Conservation (phyloP, 92 coral and sea anemone species). For the Zoanthus sociatus region DNA sequence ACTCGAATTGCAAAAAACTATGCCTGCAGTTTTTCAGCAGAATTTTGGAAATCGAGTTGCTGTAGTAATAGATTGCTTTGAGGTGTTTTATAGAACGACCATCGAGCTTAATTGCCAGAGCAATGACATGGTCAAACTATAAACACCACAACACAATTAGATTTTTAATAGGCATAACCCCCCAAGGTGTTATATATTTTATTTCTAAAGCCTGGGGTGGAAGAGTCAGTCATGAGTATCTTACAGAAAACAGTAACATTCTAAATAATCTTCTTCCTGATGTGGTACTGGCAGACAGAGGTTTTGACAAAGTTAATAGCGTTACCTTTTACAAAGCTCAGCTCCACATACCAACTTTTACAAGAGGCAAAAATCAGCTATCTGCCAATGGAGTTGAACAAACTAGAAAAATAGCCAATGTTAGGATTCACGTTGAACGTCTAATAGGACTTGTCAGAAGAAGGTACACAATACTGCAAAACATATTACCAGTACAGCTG, state of each 20-base stretch:
- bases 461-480: conserved; percentile 28
- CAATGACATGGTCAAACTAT: conserved; percentile 18
- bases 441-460: conserved; percentile 34
- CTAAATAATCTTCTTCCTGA: conserved; percentile 48
- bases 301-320: conserved; percentile 2
- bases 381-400: conserved; percentile 50
- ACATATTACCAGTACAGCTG: conserved; percentile 26
- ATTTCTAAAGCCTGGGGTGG: background rate
- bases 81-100: conserved; percentile 10
- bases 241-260: background rate
- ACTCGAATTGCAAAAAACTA: conserved; percentile 37
- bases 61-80: conserved; percentile 41
- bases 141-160: background rate
- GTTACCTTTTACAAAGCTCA: conserved; percentile 40
- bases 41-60: conserved; percentile 45
- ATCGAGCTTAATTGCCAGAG: conserved; percentile 26
- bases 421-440: conserved; percentile 33
- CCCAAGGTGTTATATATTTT: background rate
- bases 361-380: conserved; percentile 19
- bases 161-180: conserved; percentile 9
- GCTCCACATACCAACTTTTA: conserved; percentile 40
- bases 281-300: conserved; percentile 56
- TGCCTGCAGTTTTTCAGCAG: conserved; percentile 37
- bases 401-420: conserved; percentile 48
- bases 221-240: background rate